Evolutionary conservation across 2,888 invertebrate species (phyloP).

Genomic region (Iselma pallidipennis): DNA sequence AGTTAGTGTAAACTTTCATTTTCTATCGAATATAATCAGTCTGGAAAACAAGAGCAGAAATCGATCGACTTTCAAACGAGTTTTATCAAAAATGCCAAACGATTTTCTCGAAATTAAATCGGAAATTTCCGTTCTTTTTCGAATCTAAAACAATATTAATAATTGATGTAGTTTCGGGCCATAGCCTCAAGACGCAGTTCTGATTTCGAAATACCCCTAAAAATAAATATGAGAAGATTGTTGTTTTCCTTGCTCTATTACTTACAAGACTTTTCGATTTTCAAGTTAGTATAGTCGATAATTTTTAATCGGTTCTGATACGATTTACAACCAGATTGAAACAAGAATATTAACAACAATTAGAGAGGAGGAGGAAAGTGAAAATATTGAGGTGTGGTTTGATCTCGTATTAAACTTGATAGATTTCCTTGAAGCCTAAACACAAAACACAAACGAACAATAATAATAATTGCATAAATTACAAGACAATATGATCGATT

Average conservation of each 20-base stretch:
- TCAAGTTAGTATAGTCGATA: not conserved
- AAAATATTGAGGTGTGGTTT: too few species aligned
- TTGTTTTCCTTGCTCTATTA: not conserved
- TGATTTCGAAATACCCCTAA: not conserved
- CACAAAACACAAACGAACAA: too few species aligned
- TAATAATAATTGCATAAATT: too few species aligned
- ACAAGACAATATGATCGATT: too few species aligned
- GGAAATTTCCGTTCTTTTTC: not conserved
- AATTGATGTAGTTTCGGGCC: too few species aligned
- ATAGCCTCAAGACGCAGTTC: too few species aligned
- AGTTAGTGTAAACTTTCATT: not conserved
- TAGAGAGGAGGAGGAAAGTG: too few species aligned
- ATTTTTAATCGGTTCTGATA: not conserved
- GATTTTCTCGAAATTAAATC: not conserved
- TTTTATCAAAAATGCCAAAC: not conserved
- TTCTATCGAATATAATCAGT: not conserved
- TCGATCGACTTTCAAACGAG: not conserved
- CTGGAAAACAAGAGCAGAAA: not conserved
- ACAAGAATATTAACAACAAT: not conserved
- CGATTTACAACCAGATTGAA: not conserved
- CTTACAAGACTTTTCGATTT: not conserved
- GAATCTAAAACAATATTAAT: too few species aligned
- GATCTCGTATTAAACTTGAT: too few species aligned
- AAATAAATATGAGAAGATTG: too few species aligned
- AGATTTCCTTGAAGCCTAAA: too few species aligned